Evolutionary conservation across 2,113 vertebrate genomes (phyloP).

Genomic region (Notarius lentiginosus): DNA sequence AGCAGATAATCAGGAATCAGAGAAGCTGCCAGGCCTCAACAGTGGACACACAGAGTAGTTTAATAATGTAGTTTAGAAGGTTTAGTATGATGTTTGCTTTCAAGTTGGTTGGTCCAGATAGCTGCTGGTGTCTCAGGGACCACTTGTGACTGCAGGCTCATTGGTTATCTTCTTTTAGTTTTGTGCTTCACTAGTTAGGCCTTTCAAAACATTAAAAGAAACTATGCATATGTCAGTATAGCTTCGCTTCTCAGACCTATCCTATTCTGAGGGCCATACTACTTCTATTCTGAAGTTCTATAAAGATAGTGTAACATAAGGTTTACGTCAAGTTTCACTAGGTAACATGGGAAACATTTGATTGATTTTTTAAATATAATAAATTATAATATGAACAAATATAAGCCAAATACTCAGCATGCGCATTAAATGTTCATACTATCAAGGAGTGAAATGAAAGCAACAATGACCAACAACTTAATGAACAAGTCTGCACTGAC

Average conservation of each 20-base stretch:
- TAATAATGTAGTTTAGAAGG: slow-evolving; percentile 34
- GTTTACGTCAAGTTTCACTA: background rate
- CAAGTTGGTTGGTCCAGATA: background rate
- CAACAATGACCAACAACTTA: background rate
- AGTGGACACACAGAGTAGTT: slow-evolving; percentile 43
- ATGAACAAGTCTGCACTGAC: background rate
- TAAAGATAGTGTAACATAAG: background rate
- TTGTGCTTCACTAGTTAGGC: background rate
- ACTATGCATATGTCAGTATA: background rate
- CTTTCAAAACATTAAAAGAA: background rate
- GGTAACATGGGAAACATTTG: background rate
- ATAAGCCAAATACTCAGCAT: too few relatives aligned
- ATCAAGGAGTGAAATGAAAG: background rate
- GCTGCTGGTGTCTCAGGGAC: background rate
- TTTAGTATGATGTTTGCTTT: slow-evolving; percentile 4
- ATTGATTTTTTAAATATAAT: background rate
- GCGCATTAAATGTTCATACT: background rate
- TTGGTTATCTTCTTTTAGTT: background rate
- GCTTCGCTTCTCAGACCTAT: background rate
- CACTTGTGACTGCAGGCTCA: background rate
- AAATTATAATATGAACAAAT: too few relatives aligned
- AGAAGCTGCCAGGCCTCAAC: slow-evolving; percentile 41
- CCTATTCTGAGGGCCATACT: background rate
- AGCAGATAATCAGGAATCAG: slow-evolving; percentile 29
- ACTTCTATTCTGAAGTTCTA: background rate